phyloP scores from a whole-genome alignment of 2,113 vertebrate genomes.

The Hemibagrus wyckioides region DNA sequence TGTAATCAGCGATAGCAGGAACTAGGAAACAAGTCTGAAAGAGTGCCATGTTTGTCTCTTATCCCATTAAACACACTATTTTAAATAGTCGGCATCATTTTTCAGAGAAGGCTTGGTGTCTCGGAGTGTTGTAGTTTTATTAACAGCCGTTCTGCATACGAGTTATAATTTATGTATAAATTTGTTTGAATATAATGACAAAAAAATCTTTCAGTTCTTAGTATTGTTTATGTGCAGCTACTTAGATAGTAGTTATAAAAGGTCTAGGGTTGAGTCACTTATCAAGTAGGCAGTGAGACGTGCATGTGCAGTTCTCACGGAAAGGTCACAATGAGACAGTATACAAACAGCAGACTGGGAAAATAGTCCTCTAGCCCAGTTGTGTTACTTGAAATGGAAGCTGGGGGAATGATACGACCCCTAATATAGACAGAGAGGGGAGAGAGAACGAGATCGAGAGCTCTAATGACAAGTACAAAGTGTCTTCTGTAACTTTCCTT shows the following conservation, averaged over 20 bases:
- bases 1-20: neutral
- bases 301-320: neutral
- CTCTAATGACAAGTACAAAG: conserved; percentile 57
- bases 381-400: conserved; percentile 63
- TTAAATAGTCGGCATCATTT: neutral
- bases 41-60: neutral
- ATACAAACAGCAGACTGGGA: conserved; percentile 15
- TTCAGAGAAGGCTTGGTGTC: neutral
- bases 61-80: neutral
- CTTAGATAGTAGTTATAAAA: neutral
- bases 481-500: conserved; percentile 55
- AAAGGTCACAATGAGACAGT: conserved; percentile 25
- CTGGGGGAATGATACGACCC: conserved; percentile 65
- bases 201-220: no score
- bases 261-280: neutral
- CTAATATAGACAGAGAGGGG: conserved; percentile 46
- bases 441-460: conserved; percentile 12
- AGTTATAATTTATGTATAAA: no score
- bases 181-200: neutral
- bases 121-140: neutral
- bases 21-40: neutral
- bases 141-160: neutral
- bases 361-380: conserved; percentile 33
- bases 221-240: no score
- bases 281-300: neutral